Evolutionary conservation across 2,888 invertebrate species (phyloP), one percentile per base, ranked within the genome.

Genomic region (Heliothis peltigera): DNA sequence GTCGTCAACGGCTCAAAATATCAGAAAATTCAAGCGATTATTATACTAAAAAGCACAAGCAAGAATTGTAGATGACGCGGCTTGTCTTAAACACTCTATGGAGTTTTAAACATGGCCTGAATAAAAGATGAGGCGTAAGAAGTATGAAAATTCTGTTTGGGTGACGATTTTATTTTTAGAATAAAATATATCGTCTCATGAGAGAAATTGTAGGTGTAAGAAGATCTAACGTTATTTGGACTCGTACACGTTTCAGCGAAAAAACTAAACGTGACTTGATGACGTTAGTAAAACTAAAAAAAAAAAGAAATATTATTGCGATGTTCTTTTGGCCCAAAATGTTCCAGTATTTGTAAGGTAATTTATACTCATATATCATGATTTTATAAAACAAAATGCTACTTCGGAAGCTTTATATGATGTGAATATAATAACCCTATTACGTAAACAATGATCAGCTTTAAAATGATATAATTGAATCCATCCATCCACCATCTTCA

Each of bases 41-140:
- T 83, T 84, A 81, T 69, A 77, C 71, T 84, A 80, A 60, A 32
- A 77, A 65, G 59, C 21, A 57, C 21, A 19, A 49, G 21, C 22
- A 75, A 73, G 78, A 82, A 83, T 80, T 70, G 79, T 58, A 64
- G 72, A 75, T 75, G 80, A 77, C 72, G 47, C 18, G 57, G 65
- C 78, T 81, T 84, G 82, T 85, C 85, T 79, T 66, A 65, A 82
- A 75, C 77, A 78, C 76, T 73, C 75, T 57, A 74, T 72, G 58
- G 72, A 79, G 64, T 77, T 83, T 82, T 72, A 77, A 81, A 76
- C 77, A 71, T 68, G 60, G 25, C 44, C 68, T 84, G 81, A 85
- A 85, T 85, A 85, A 84, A 77, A 81, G 68, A 84, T 84, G 81
- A 85, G 78, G 12, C 67, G 54, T 66, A 64, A 62, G 69, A 65